Base-by-base conservation (phyloP, 1,140 invertebrate genomes). In the Apis cerana region DNA sequence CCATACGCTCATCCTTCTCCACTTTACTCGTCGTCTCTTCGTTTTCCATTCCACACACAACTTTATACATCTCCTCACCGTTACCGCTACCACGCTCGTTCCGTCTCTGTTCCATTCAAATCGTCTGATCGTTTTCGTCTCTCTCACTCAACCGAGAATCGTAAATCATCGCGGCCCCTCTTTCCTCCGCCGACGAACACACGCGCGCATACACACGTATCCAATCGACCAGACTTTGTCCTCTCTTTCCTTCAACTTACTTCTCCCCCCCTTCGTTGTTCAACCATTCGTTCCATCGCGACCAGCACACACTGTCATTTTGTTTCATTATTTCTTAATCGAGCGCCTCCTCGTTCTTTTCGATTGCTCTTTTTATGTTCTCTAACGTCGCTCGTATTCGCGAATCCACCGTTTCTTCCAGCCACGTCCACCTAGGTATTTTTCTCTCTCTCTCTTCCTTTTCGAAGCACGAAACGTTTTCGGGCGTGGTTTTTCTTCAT, bases 151-250 rank as follows among this genome's bases (percentile, higher is more conserved):
- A 33, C 71, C 13, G 56, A 72, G 54, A 74, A 83, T 83, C 79
- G 71, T 88, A 88, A 88, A 88, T 87, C 81, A 87, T 75, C 67
- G 12, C 70, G 48, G n/a, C 70, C 65, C 54, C 52, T 84, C 81
- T 54, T 21, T 1, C 48, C 33, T 1, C 48, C 33, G 0, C 33
- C 4, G 33, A 7, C 33, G 54, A 59, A 75, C 27, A 15, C 27
- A 62, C 74, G 33, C 52, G 13, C 5, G 4, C 33, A 33, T 43
- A 43, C 62, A 7, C 48, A 15, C 21, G n/a, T 11, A 43, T 48
- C 56, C 74, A 78, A 78, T 78, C 75, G 75, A 77, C 65, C 65
- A 77, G 75, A 78, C 75, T 78, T 50, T 78, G 75, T 82, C 75
- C 56, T 54, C 64, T 70, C 65, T 64, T 74, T 19, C 27, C 21